Evolutionary conservation across 1,140 invertebrate species (phyloP), one percentile per base, ranked within the genome.

Genomic region (Gonatopus flavifemur): DNA sequence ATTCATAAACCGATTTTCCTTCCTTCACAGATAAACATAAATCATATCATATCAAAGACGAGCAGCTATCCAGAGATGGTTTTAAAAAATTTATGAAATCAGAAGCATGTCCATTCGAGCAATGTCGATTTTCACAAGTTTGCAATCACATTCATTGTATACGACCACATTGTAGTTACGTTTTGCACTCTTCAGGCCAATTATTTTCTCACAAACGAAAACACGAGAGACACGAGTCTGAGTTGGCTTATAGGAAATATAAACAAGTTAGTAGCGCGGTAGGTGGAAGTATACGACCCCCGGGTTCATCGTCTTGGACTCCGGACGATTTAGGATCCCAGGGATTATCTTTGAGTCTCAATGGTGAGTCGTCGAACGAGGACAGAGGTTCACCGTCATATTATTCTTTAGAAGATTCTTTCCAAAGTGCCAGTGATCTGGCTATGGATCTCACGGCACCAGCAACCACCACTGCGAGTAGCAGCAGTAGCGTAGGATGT

Each of bases 71-170:
- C 9, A 87, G 93, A 55, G 96, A 98, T 72, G 96, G 96, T 3
- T 98, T 98, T 80, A 98, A 98, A 71, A 98, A 98, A 74, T 98
- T 97, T 70, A 94, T 98, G 86, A 98, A 98, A 72, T 95, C 94
- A 58, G 96, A 98, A 72, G 82, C 85, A 0, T 98, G 96, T 69
- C 87, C 89, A 0, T 98, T 93, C 74, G 85, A 91, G 21, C 88
- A 87, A 48, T 98, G 96, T 73, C 84, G 90, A 33, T 98, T 96
- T 76, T 96, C 94, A 3, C 84, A 90, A 30, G 90, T 95, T 21
- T 95, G 92, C 82, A 98, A 98, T 79, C 96, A 98, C 78, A 98
- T 98, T 46, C 96, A 98, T 77, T 98, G 96, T 78, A 97, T 98
- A 48, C 81, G 95, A 52, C 87, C 93, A 6, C 92, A 94, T 47